A percentile compares a stretch with the other conserved stretches of the same genome.
Evolutionary conservation across 2,888 invertebrate species (phyloP).

Genomic region (Helobdella robusta): DNA sequence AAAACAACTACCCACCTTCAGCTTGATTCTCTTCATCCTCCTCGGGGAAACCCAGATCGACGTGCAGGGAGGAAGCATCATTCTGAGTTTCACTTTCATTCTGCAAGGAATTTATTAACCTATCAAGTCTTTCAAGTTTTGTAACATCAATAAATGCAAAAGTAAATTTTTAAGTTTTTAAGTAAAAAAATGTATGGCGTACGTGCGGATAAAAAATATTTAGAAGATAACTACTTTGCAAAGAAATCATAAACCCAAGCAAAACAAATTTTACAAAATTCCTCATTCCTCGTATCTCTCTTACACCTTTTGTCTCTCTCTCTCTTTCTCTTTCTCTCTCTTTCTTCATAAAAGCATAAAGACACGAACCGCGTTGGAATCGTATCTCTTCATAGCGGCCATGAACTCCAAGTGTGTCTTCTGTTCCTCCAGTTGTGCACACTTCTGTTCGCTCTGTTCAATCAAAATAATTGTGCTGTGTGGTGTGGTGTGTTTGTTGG

Average conservation of each 20-base stretch:
- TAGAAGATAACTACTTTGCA: too few relatives aligned
- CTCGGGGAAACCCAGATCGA: slow-evolving; percentile 72
- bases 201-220: too few relatives aligned
- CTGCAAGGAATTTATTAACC: too few relatives aligned
- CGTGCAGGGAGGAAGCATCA: slow-evolving; percentile 33
- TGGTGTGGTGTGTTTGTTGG: too few relatives aligned
- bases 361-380: slow-evolving; percentile 41
- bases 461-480: background rate
- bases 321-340: background rate
- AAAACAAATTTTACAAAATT: too few relatives aligned
- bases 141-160: too few relatives aligned
- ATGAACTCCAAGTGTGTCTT: slow-evolving; percentile 95
- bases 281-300: too few relatives aligned
- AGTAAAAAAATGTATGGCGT: too few relatives aligned
- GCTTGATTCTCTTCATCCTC: slow-evolving; percentile 69
- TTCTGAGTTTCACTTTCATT: slow-evolving; percentile 32
- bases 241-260: background rate
- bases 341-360: background rate
- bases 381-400: slow-evolving; percentile 76
- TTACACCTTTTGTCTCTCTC: too few relatives aligned
- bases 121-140: too few relatives aligned
- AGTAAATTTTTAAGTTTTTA: too few relatives aligned
- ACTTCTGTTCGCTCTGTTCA: slow-evolving; percentile 81
- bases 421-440: slow-evolving; percentile 91
- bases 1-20: slow-evolving; percentile 56